Conservation (phyloP, 2,113 vertebrate species). For the Barbus barbus region DNA sequence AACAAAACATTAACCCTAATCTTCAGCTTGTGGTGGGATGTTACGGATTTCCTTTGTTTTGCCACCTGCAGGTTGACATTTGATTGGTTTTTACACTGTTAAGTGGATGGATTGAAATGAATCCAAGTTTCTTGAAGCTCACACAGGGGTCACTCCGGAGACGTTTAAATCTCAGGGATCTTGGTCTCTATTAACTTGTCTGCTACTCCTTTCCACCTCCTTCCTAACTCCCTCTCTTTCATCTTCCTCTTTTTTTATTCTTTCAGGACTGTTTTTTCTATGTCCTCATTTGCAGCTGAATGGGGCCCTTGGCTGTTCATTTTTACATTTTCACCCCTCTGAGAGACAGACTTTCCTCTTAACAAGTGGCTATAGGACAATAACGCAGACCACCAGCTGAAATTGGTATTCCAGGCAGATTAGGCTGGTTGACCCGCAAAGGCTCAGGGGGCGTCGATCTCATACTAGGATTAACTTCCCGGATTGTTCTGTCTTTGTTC, state of each 20-base stretch:
- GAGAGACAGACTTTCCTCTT: constrained; percentile 24
- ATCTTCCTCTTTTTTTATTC: constrained; percentile 51
- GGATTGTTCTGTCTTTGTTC: constrained; percentile 4
- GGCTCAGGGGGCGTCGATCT: constrained; percentile 18
- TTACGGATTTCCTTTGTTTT: constrained; percentile 6
- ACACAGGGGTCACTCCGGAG: constrained; percentile 23
- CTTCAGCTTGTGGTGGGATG: not conserved
- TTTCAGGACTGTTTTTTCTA: constrained; percentile 47
- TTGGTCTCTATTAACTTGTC: constrained; percentile 51
- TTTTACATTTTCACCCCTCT: constrained; percentile 52
- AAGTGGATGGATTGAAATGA: not conserved
- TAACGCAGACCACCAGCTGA: constrained; percentile 31
- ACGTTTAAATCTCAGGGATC: constrained; percentile 38
- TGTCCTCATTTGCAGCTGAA: constrained; percentile 60
- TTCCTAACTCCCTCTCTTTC: constrained; percentile 49
- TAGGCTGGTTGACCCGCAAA: constrained; percentile 39
- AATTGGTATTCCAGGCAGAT: constrained; percentile 52
- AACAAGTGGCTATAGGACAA: constrained; percentile 43
- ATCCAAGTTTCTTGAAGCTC: not conserved
- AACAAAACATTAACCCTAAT: not conserved
- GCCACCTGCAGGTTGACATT: not conserved
- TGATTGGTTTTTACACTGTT: not conserved
- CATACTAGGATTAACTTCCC: constrained; percentile 20
- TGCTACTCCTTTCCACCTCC: constrained; percentile 42
- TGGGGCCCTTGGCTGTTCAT: constrained; percentile 52